These are phyloP conservation scores for Pantala flavescens DNA, from an alignment of 1,140 invertebrate species.

Conservation along the genomic window DNA sequence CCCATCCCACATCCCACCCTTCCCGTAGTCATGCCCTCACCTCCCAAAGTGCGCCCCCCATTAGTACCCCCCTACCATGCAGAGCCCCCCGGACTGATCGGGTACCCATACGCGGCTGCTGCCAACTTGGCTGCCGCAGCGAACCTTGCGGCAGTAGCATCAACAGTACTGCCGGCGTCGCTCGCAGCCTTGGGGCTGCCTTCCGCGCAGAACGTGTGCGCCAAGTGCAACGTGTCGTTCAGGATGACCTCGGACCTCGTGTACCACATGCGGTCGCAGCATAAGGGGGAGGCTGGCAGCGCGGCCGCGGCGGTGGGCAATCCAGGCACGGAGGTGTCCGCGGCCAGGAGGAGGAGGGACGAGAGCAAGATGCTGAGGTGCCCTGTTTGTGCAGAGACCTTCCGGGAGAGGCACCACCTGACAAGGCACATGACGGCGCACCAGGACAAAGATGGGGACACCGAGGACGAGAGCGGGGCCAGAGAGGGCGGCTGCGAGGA, in stretches of 20 bases:
- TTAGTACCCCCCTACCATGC: neutral
- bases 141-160: neutral
- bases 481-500: neutral
- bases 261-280: constrained; percentile 94
- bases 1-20: constrained; percentile 15
- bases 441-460: constrained; percentile 57
- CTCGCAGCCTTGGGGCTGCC: constrained; percentile 71
- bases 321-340: constrained; percentile 30
- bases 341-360: constrained; percentile 62
- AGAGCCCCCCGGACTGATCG: neutral
- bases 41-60: constrained; percentile 24
- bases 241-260: constrained; percentile 96
- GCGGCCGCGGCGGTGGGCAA: neutral
- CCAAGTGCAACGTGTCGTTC: constrained; percentile 94
- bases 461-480: constrained; percentile 17
- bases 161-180: constrained; percentile 68
- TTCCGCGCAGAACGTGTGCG: constrained; percentile 86
- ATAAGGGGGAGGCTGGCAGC: constrained; percentile 58
- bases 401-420: constrained; percentile 89
- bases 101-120: constrained; percentile 35
- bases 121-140: constrained; percentile 56
- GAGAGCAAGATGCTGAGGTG: constrained; percentile 85
- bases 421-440: constrained; percentile 92
- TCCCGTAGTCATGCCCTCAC: constrained; percentile 25
- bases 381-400: constrained; percentile 90